Base-by-base conservation (phyloP, 2,888 invertebrate genomes). In the Orgyia antiqua region DNA sequence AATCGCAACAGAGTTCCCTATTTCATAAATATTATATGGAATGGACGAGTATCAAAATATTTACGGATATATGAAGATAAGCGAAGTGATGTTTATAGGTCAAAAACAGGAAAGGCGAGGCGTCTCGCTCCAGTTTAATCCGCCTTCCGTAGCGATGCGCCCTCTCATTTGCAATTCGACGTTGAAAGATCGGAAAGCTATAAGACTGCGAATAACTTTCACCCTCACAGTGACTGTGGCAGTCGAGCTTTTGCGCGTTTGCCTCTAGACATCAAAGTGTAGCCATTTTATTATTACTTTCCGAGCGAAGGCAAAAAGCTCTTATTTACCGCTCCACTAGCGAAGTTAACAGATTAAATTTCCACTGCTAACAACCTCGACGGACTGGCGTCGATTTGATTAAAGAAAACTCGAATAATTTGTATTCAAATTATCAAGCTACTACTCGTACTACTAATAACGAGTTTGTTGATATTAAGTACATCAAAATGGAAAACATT, bases 1-100 rank as follows among this genome's bases (percentile, higher is more conserved):
- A 76, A 80, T 80, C 77, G 76, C 59, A 53, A 55, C 51, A 52
- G 55, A 60, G 59, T 64, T 63, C 68, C 67, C 65, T 62, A 45
- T 47, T 56, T 58, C 62, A 76, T 84, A 77, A 84, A 84, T 84
- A 80, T 82, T 83, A 59, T 56, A 78, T 72, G 49, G 58, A 52
- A 65, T 63, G 59, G 42, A 39, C 36, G 21, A 40, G 45, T 36
- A 44, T 63, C 68, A 63, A 74, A 74, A 78, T 76, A 70, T 77
- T 73, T 70, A 68, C 66, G 57, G 58, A 55, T 47, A 44, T 51
- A 56, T 54, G 47, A 58, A 60, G 57, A 53, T 45, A 39, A 39
- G 51, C 47, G 40, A 36, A 49, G 45, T 53, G 49, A 51, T 53
- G 62, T 76, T 77, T 73, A 60, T 83, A 72, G 82, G 82, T 83